Base-by-base conservation (phyloP, 1,140 invertebrate species). In the Globodera ellingtonae region DNA sequence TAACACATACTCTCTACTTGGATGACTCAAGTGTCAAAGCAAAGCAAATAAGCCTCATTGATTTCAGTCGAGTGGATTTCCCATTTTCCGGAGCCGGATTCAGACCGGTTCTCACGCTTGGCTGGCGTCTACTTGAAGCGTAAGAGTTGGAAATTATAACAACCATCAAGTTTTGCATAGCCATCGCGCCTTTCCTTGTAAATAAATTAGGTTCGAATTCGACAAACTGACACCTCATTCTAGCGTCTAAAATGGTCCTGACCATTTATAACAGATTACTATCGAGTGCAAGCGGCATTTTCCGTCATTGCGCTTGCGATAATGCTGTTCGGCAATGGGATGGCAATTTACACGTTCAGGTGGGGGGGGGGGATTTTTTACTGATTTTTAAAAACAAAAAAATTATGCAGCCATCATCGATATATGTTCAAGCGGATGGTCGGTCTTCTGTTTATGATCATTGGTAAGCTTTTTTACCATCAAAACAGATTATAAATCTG, bases 251-350 rank as follows among this genome's bases (percentile, higher is more conserved):
- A 35, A 35, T 35, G 35, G 35, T 35, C 35, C 35, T 35, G 35
- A 35, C 35, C 35, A 18, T 48, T 80, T 6, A n/a, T 84, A 82
- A 81, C 56, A 87, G 86, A 87, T 72, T 87, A 82, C 72, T 86
- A 87, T 56, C 86, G 86, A 18, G 85, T 84, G 13, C 86, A 87
- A 84, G 86, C 86, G n/a, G 87, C 81, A 47, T 81, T 87, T 47
- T 81, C 85, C 18, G 67, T 84, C 35, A 87, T 87, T 69, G 80
- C 83, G 21, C 52, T 88, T 8, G 73, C 77, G 13, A 71, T 87
- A 48, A 86, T 87, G 80, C 66, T 82, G 7, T 72, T 76, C 56
- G 85, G 76, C 59, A 88, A 88, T 65, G 67, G 80, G 18, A 73
- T 88, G 35, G 86, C 86, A 13, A 52, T 87, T 24, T 88, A 87